Percentiles rank a stretch among this genome's conserved stretches.
Evolutionary conservation across 2,888 invertebrate genomes (phyloP).

Genomic region (Stenotaenia linearis): DNA sequence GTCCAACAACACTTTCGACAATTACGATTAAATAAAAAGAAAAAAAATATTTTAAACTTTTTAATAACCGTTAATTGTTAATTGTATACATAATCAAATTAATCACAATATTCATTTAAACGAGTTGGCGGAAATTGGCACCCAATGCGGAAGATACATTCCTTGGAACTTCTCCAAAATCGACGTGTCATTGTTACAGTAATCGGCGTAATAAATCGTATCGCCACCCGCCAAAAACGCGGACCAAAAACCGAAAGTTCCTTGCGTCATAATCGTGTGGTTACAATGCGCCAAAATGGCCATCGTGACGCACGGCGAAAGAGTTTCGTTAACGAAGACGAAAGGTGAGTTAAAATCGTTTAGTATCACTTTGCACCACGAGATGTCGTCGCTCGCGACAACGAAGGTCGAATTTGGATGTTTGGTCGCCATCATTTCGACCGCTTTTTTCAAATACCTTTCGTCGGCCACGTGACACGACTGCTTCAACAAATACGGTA

Average conservation of each 20-base stretch:
- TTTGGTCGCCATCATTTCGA: slow-evolving; percentile 30
- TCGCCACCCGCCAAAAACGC: slow-evolving; percentile 42
- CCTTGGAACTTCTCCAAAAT: slow-evolving; percentile 22
- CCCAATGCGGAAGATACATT: slow-evolving; percentile 28
- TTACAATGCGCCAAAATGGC: slow-evolving; percentile 37
- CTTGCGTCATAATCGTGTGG: slow-evolving; percentile 42
- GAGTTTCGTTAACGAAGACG: not conserved
- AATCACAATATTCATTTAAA: not conserved
- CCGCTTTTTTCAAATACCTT: slow-evolving; percentile 33
- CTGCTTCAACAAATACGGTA: not conserved
- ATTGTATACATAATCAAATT: too few species aligned
- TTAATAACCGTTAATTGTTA: not conserved
- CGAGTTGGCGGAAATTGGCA: not conserved
- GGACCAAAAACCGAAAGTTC: slow-evolving; percentile 44
- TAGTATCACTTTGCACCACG: slow-evolving; percentile 31
- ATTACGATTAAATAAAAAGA: not conserved
- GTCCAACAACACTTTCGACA: not conserved
- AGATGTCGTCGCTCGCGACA: slow-evolving; percentile 36
- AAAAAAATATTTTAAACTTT: not conserved
- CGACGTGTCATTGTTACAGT: not conserved
- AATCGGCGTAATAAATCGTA: slow-evolving; percentile 33
- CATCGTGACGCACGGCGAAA: slow-evolving; percentile 33
- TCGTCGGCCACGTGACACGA: not conserved
- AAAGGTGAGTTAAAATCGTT: not conserved
- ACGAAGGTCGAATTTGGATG: slow-evolving; percentile 35